These are phyloP conservation scores for Syrphus vitripennis DNA, from an alignment of 2,888 invertebrate species.

Conservation along the genomic window DNA sequence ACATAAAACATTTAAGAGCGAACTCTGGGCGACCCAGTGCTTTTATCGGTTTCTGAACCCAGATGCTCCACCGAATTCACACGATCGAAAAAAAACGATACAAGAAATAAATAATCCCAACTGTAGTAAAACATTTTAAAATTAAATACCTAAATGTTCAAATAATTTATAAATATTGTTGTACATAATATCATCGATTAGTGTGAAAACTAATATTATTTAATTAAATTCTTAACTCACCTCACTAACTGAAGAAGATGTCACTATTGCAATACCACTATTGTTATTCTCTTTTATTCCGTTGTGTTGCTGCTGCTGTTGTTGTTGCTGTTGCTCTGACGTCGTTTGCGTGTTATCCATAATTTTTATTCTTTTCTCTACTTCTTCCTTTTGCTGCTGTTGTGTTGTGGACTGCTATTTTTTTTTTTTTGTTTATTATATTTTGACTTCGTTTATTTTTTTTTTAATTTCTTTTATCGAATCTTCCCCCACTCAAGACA, in stretches of 20 bases:
- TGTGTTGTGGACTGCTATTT: constrained; percentile 35
- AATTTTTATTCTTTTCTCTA: constrained; percentile 61
- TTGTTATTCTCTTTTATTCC: constrained; percentile 79
- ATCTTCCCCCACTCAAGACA: constrained; percentile 55
- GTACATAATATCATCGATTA: neutral
- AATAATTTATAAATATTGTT: neutral
- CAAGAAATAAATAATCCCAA: no score
- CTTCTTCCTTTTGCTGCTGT: constrained; percentile 42
- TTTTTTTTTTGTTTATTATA: constrained; percentile 16
- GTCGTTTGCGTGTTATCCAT: constrained; percentile 73
- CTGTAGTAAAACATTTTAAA: neutral
- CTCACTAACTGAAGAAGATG: constrained; percentile 72
- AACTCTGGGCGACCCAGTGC: no score
- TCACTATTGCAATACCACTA: constrained; percentile 78
- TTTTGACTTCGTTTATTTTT: constrained; percentile 40
- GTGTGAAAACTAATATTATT: neutral
- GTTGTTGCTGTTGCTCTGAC: constrained; percentile 74
- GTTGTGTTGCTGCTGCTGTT: constrained; percentile 76
- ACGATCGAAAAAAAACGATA: no score
- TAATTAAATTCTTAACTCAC: constrained; percentile 51
- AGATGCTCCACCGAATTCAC: no score
- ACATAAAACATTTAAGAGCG: no score
- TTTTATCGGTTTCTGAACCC: no score
- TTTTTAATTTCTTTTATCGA: constrained; percentile 54
- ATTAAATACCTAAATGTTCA: neutral